phyloP scores from a whole-genome alignment of 2,113 vertebrate genomes.

The Mobula birostris region DNA sequence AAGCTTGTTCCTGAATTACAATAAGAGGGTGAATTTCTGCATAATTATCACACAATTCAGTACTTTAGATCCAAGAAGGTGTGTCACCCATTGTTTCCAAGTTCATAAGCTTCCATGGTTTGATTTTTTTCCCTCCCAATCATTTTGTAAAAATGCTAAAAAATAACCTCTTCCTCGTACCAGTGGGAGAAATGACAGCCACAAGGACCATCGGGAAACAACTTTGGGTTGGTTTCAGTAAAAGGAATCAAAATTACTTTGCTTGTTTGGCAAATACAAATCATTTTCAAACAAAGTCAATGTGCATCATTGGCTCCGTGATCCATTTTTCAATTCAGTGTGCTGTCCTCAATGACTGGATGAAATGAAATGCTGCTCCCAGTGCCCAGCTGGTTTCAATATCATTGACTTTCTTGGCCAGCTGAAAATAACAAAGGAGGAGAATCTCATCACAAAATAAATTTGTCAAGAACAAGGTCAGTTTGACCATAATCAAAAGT shows the following conservation, averaged over 20 bases:
- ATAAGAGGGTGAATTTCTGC: no score
- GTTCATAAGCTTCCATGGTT: background rate
- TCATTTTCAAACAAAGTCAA: background rate
- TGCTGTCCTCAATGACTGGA: conserved; percentile 78
- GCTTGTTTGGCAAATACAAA: background rate
- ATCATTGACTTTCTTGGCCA: conserved; percentile 92
- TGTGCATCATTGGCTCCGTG: background rate
- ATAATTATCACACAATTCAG: background rate
- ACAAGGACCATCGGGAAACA: background rate
- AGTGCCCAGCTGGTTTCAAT: conserved; percentile 95
- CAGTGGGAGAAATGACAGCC: no score
- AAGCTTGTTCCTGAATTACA: background rate
- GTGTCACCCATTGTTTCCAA: background rate
- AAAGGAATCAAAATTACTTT: background rate
- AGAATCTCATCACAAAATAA: background rate
- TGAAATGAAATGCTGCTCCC: conserved; percentile 84
- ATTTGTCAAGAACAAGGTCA: background rate
- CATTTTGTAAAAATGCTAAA: background rate
- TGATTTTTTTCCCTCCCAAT: background rate
- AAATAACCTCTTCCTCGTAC: background rate
- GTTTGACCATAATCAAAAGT: background rate
- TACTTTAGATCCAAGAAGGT: no score
- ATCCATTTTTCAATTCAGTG: conserved; percentile 42
- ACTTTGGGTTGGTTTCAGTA: background rate
- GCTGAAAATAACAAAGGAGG: conserved; percentile 54